phyloP scores from a whole-genome alignment of 2,888 invertebrate genomes.

The Aelia acuminata region DNA sequence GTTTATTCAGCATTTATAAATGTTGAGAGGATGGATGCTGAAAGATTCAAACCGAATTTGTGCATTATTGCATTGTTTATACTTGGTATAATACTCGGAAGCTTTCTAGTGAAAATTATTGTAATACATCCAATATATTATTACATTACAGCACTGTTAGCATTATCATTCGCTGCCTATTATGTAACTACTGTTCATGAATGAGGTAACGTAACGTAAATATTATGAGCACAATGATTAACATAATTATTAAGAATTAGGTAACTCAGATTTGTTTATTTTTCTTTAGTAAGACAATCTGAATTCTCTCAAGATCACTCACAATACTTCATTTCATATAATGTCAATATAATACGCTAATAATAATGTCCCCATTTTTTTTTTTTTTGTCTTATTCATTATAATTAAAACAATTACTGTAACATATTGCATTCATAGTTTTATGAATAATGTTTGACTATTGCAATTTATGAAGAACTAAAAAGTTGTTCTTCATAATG shows the following conservation, averaged over 20 bases:
- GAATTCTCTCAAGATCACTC: background rate
- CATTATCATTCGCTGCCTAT: background rate
- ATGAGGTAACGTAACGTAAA: slow-evolving; percentile 17
- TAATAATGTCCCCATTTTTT: no score
- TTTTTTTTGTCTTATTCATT: no score
- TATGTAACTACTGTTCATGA: slow-evolving; percentile 30
- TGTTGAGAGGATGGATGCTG: background rate
- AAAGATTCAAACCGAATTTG: background rate
- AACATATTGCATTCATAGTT: no score
- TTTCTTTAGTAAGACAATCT: background rate
- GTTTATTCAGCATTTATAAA: background rate
- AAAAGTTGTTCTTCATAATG: no score
- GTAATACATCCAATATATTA: slow-evolving; percentile 4
- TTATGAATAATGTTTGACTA: no score
- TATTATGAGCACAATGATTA: background rate
- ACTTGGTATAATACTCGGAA: slow-evolving; percentile 1
- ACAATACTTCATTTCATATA: background rate
- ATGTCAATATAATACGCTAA: background rate
- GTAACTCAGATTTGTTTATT: background rate
- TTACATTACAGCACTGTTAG: background rate
- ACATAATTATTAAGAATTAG: background rate
- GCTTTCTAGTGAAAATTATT: background rate
- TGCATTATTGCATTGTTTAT: background rate
- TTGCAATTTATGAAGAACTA: no score
- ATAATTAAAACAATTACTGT: no score